These are phyloP conservation scores for Festucalex cinctus DNA, from an alignment of 2,113 vertebrate genomes.

Conservation along the genomic window DNA sequence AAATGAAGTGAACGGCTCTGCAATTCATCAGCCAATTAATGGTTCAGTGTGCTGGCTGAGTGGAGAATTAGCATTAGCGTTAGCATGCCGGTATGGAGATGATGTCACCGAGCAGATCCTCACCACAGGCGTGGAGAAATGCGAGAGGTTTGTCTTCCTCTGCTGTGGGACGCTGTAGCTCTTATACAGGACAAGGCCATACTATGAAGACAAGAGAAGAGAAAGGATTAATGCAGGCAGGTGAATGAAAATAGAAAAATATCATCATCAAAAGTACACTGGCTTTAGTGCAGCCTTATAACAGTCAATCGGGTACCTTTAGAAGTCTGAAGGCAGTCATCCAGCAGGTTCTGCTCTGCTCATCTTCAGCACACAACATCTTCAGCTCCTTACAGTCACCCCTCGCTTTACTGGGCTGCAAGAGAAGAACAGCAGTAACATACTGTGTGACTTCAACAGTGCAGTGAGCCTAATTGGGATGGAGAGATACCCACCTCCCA, in stretches of 20 bases:
- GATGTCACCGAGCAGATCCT: conserved; percentile 60
- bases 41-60: conserved; percentile 24
- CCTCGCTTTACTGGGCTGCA: conserved; percentile 85
- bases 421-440: neutral
- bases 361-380: conserved; percentile 92
- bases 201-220: conserved; percentile 68
- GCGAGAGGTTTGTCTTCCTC: conserved; percentile 77
- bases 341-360: conserved; percentile 91
- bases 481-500: neutral
- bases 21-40: conserved; percentile 33
- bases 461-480: neutral
- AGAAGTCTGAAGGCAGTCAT: conserved; percentile 93
- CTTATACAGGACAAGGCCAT: conserved; percentile 88
- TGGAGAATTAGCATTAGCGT: conserved; percentile 21
- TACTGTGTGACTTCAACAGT: neutral
- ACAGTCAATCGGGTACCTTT: conserved; percentile 76
- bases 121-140: conserved; percentile 84
- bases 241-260: neutral
- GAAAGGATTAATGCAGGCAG: neutral
- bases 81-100: conserved; percentile 3
- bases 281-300: neutral
- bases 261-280: neutral
- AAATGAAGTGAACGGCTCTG: conserved; percentile 14
- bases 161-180: conserved; percentile 87
- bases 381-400: conserved; percentile 87